Conservation (phyloP, 2,888 invertebrate species). For the Papilio gigon region DNA sequence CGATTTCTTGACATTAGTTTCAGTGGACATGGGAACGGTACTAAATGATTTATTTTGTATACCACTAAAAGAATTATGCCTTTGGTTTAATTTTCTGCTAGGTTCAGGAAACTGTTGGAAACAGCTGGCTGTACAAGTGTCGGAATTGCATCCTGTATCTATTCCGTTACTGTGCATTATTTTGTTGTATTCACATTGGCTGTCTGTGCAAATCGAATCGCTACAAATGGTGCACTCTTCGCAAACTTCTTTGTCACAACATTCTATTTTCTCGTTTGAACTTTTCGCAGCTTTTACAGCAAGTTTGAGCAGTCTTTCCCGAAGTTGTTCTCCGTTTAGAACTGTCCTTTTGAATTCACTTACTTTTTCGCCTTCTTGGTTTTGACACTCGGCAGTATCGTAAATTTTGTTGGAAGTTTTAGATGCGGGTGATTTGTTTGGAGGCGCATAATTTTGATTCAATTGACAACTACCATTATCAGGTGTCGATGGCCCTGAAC, state of each 20-base stretch:
- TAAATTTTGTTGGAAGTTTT: constrained; percentile 60
- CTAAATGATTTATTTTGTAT: constrained; percentile 72
- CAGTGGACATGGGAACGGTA: constrained; percentile 60
- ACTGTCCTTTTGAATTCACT: constrained; percentile 76
- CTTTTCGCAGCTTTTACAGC: constrained; percentile 78
- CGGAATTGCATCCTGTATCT: constrained; percentile 73
- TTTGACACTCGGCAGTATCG: constrained; percentile 58
- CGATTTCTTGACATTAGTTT: constrained; percentile 74
- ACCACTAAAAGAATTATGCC: constrained; percentile 78
- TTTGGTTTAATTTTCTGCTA: constrained; percentile 66
- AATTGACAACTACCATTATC: constrained; percentile 81
- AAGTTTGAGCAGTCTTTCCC: constrained; percentile 85
- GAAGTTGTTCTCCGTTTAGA: constrained; percentile 85
- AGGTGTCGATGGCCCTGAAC: constrained; percentile 85
- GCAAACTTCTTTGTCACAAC: constrained; percentile 79
- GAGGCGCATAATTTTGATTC: constrained; percentile 73
- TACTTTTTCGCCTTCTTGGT: constrained; percentile 65
- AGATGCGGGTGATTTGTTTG: constrained; percentile 59
- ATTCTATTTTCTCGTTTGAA: constrained; percentile 77
- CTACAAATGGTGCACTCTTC: constrained; percentile 80
- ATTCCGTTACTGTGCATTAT: constrained; percentile 74
- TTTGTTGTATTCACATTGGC: constrained; percentile 78
- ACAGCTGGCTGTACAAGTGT: constrained; percentile 73
- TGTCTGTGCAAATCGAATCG: constrained; percentile 79
- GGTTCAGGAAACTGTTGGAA: constrained; percentile 69